A percentile compares a stretch with the other conserved stretches of the same genome.
These are phyloP conservation scores for Hermetia illucens DNA, from an alignment of 1,140 invertebrate species.

Conservation along the genomic window DNA sequence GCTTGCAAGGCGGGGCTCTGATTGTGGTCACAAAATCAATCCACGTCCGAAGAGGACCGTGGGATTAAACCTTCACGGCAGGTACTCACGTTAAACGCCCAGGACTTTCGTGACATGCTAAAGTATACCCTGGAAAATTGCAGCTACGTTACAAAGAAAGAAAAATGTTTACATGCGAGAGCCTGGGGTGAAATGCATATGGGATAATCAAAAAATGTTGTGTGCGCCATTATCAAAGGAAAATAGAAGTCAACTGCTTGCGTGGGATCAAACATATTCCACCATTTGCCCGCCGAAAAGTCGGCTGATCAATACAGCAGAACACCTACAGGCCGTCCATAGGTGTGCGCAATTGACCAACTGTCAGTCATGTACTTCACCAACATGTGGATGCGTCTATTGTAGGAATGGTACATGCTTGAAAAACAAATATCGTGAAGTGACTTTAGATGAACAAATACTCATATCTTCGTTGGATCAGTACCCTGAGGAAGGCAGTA, in stretches of 20 bases:
- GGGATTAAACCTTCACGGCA: too few species aligned
- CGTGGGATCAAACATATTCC: constrained; percentile 31
- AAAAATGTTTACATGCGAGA: constrained; percentile 49
- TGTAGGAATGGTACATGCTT: constrained; percentile 39
- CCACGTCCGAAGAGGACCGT: too few species aligned
- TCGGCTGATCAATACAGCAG: constrained; percentile 35
- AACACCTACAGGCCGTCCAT: constrained; percentile 36
- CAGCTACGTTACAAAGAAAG: constrained; percentile 40
- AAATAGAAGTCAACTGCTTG: constrained; percentile 29
- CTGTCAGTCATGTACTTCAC: constrained; percentile 62
- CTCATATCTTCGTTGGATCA: too few species aligned
- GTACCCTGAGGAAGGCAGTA: constrained; percentile 45
- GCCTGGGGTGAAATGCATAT: constrained; percentile 67
- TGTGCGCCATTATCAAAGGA: constrained; percentile 45
- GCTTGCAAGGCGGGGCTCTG: too few species aligned
- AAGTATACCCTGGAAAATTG: constrained; percentile 65
- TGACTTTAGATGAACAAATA: constrained; percentile 17
- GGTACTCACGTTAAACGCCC: too few species aligned
- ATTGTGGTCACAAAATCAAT: too few species aligned
- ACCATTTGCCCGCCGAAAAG: constrained; percentile 42
- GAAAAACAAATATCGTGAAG: constrained; percentile 26
- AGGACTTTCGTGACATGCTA: constrained; percentile 65
- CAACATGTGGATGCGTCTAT: constrained; percentile 65
- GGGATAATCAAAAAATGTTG: constrained; percentile 47
- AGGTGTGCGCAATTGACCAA: constrained; percentile 48